phyloP scores from a whole-genome alignment of 2,113 vertebrate species.

The Xenotilapia flavipinnis region DNA sequence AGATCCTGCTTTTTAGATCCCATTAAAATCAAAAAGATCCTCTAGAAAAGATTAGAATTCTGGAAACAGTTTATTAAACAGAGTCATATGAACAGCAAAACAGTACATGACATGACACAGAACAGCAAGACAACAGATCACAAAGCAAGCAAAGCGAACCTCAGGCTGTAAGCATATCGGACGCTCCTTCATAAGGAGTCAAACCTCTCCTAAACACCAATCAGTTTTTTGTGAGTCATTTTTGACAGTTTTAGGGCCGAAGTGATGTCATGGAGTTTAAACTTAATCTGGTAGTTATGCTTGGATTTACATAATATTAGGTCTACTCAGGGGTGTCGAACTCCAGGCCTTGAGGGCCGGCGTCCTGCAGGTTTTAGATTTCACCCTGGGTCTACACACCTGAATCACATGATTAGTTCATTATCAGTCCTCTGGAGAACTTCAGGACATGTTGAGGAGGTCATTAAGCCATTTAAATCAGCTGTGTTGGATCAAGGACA shows the following conservation, averaged over 20 bases:
- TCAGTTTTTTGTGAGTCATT: background rate
- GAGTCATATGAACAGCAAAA: background rate
- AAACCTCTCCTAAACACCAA: background rate
- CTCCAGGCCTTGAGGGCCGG: fast-evolving
- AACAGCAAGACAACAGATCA: background rate
- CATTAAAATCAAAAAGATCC: background rate
- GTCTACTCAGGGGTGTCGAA: background rate
- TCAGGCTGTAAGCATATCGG: background rate
- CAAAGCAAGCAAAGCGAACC: background rate
- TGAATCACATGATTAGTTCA: fast-evolving
- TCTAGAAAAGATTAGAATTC: fast-evolving
- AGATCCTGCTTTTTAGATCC: background rate
- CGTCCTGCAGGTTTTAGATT: background rate
- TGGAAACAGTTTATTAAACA: background rate
- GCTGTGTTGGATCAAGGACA: background rate
- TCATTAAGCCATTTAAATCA: fast-evolving
- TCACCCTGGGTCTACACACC: background rate
- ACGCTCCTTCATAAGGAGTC: fast-evolving
- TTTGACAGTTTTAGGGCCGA: fast-evolving
- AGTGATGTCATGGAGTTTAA: background rate
- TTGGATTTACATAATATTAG: background rate
- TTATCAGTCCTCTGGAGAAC: fast-evolving
- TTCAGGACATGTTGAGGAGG: fast-evolving
- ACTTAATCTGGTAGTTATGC: background rate
- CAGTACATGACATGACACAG: background rate